Evolutionary conservation across 2,888 invertebrate species (phyloP).

Genomic region (Brachynemurus nebulosus): DNA sequence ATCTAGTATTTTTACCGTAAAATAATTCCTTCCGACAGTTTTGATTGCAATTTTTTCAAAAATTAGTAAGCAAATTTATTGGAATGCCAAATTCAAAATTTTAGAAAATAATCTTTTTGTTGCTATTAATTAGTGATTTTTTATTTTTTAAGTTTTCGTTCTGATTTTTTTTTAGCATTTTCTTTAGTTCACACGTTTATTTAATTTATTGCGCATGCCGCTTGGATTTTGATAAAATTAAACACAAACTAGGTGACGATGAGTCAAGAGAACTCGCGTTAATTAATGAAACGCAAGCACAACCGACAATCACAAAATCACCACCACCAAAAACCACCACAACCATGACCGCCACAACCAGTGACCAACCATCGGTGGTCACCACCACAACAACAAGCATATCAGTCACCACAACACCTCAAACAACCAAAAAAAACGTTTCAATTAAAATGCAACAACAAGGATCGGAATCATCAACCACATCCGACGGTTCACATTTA

Average conservation of each 20-base stretch:
- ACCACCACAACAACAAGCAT: not conserved
- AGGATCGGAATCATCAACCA: too few relatives aligned
- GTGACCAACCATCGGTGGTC: not conserved
- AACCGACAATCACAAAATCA: conserved; percentile 24
- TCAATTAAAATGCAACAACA: conserved; percentile 33
- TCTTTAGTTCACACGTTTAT: too few relatives aligned
- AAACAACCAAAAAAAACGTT: conserved; percentile 29
- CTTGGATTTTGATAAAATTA: conserved; percentile 8
- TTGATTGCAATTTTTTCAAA: too few relatives aligned
- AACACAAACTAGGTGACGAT: conserved; percentile 38
- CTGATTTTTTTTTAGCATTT: too few relatives aligned
- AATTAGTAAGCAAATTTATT: too few relatives aligned
- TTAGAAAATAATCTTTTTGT: too few relatives aligned
- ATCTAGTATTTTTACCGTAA: too few relatives aligned
- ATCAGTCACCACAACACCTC: not conserved
- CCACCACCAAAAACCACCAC: conserved; percentile 21
- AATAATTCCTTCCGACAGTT: too few relatives aligned
- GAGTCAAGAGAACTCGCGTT: conserved; percentile 30
- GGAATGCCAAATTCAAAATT: too few relatives aligned
- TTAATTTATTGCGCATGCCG: conserved; percentile 11
- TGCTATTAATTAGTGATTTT: too few relatives aligned
- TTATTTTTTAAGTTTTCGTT: too few relatives aligned
- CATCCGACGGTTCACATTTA: conserved; percentile 44
- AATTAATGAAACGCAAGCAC: conserved; percentile 29
- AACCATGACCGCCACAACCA: conserved; percentile 19